Conservation (phyloP, 2,888 invertebrate species). For the Drosophila picticornis region DNA sequence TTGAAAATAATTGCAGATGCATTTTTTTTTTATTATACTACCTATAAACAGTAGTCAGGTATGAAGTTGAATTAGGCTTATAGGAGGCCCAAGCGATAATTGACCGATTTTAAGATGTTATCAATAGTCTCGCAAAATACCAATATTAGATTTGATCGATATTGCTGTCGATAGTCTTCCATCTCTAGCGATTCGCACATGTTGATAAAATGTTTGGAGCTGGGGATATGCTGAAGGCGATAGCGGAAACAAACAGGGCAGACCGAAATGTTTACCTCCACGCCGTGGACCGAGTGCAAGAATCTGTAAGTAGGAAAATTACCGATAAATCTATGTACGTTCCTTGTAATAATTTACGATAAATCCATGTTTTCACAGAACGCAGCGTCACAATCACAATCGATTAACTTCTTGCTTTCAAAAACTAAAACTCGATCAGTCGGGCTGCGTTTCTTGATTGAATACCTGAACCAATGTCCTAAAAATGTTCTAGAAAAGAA, state of each 20-base stretch:
- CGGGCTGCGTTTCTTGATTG: conserved; percentile 50
- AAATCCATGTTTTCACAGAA: conserved; percentile 9
- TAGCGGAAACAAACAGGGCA: conserved; percentile 16
- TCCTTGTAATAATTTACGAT: neutral
- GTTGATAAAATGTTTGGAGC: conserved; percentile 39
- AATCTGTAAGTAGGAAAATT: conserved; percentile 21
- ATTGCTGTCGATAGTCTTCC: neutral
- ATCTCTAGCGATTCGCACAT: conserved; percentile 36
- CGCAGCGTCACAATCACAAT: conserved; percentile 28
- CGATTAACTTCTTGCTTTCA: conserved; percentile 35
- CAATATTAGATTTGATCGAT: neutral
- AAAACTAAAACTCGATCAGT: conserved; percentile 32
- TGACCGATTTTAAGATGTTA: neutral
- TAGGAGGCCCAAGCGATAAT: neutral
- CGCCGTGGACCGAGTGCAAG: conserved; percentile 10
- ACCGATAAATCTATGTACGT: neutral
- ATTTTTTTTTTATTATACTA: neutral
- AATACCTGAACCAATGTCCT: conserved; percentile 31
- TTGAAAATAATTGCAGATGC: neutral
- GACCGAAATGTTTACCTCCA: conserved; percentile 35
- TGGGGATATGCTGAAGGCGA: conserved; percentile 29
- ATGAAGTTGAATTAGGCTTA: neutral
- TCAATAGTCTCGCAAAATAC: neutral
- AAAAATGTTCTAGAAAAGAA: conserved; percentile 28
- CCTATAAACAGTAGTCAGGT: neutral